Evolutionary conservation across 2,888 invertebrate genomes (phyloP), one percentile per base, ranked within the genome.

Genomic region (Drepanosiphum platanoidis): DNA sequence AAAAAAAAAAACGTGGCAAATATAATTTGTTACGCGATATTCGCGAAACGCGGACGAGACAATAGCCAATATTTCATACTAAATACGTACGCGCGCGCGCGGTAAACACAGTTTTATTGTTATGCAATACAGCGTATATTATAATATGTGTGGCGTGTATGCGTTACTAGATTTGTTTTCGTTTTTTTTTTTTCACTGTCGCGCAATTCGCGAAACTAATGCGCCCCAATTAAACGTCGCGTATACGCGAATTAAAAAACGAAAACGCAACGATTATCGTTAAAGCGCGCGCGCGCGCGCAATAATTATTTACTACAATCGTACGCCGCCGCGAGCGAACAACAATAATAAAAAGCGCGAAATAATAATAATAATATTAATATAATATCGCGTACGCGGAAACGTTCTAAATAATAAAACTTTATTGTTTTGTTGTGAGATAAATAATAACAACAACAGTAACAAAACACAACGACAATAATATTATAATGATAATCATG

Each of bases 271-370:
- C 18, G 58, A 36, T 3, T 36, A 36, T 9, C 27, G 18, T 27
- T 75, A 34, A n/a, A 58, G 32, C 52, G n/a, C n/a, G n/a, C n/a
- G n/a, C n/a, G n/a, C n/a, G n/a, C n/a, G n/a, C n/a, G n/a, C 15
- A 58, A 52, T 34, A 58, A 64, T 22, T 36, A 71, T 22, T n/a
- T n/a, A n/a, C n/a, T n/a, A n/a, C n/a, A 22, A 13, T 4, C 9
- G 39, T 39, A 39, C 4, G 27, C 52, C 13, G 36, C 32, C 15
- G 13, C 13, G 36, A 58, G n/a, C 1, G 34, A n/a, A 27, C 7
- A n/a, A 46, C 13, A 72, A 72, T n/a, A 58, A 75, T 34, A 34
- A 75, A 39, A 75, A 75, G 75, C 75, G 58, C n/a, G 13, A 75
- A 36, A 36, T 74, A 27, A 34, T 58, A 68, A 36, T 68, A 36